Evolutionary conservation across 2,797 vertebrate species (phyloP).

Genomic region (Spea hammondii): DNA sequence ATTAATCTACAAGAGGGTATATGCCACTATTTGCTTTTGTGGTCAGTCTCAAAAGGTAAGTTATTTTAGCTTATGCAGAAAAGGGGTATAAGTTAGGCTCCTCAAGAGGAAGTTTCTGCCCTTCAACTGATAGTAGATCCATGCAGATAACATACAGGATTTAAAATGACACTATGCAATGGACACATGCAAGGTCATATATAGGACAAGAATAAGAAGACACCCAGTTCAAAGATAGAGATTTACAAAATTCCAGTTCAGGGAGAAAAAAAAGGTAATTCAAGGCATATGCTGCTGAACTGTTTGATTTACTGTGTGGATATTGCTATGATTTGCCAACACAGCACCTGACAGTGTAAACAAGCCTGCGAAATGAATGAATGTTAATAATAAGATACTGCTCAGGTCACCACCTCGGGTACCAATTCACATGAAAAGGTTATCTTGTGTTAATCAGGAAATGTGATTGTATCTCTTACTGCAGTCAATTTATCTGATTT

Average conservation of each 20-base stretch:
- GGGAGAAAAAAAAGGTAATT: constrained; percentile 20
- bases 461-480: constrained; percentile 44
- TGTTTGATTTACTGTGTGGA: not conserved
- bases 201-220: constrained; percentile 54
- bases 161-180: not conserved
- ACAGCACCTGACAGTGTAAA: constrained; percentile 29
- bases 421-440: constrained; percentile 38
- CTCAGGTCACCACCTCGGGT: constrained; percentile 37
- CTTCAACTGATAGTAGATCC: no score
- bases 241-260: constrained; percentile 28
- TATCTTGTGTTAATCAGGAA: constrained; percentile 40
- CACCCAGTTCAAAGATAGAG: constrained; percentile 58
- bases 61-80: no score
- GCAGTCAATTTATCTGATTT: constrained; percentile 42
- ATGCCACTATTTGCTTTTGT: no score
- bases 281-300: not conserved
- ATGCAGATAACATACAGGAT: no score
- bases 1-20: no score
- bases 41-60: no score
- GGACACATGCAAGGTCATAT: constrained; percentile 15
- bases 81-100: no score
- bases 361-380: constrained; percentile 27
- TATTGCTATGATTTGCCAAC: constrained; percentile 19
- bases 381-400: constrained; percentile 35
- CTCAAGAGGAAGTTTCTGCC: no score